Conservation (phyloP, 2,113 vertebrate species). For the Pseudopodoces humilis region DNA sequence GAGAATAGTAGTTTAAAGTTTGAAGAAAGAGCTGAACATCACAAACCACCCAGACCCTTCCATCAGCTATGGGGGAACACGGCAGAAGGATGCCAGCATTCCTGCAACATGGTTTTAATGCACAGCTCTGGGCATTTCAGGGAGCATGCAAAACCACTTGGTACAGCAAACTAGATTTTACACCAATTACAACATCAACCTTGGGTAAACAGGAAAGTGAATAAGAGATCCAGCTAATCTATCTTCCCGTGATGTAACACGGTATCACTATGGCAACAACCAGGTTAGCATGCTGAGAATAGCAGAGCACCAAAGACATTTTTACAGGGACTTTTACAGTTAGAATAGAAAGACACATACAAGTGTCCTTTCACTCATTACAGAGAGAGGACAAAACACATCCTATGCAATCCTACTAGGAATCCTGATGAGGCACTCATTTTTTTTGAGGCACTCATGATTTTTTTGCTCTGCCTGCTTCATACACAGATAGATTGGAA, state of each 20-base stretch:
- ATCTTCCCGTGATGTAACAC: neutral
- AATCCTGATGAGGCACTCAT: neutral
- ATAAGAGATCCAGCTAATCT: neutral
- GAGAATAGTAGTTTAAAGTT: conserved; percentile 30
- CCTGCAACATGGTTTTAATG: neutral
- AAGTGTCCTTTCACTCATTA: neutral
- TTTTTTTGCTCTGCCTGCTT: neutral
- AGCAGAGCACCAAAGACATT: neutral
- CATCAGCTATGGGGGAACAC: neutral
- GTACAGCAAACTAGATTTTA: neutral
- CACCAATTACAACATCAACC: neutral
- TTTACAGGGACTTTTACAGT: neutral
- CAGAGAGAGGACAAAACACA: neutral
- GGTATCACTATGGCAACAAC: neutral
- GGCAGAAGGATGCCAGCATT: neutral
- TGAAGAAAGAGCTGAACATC: conserved; percentile 47
- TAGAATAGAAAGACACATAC: neutral
- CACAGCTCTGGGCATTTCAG: neutral
- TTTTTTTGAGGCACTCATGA: too few relatives aligned
- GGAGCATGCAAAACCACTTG: neutral
- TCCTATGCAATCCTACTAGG: neutral
- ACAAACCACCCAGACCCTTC: neutral
- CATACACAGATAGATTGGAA: neutral
- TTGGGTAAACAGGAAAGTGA: neutral
- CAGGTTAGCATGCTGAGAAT: neutral